A percentile compares a stretch with the other conserved stretches of the same genome.
Evolutionary conservation across 2,113 vertebrate species (phyloP).

Genomic region (Synchiropus splendidus): DNA sequence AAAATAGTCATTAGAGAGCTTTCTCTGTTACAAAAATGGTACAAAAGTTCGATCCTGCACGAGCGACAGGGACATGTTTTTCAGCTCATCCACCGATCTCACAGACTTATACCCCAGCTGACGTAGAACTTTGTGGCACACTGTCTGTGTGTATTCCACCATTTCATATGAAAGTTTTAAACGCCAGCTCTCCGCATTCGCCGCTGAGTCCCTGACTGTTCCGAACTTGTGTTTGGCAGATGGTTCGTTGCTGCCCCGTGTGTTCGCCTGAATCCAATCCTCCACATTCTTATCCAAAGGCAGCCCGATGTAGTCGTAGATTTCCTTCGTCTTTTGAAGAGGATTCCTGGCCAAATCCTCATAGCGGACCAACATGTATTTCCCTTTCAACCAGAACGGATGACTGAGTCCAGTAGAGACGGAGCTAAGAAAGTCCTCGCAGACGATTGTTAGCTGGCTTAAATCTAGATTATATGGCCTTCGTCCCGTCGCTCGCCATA

Average conservation of each 20-base stretch:
- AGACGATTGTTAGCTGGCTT: conserved; percentile 85
- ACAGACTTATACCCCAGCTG: conserved; percentile 87
- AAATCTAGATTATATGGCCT: conserved; percentile 88
- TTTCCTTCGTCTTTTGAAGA: conserved; percentile 88
- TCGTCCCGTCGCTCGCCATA: conserved; percentile 90
- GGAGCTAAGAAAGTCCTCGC: conserved; percentile 88
- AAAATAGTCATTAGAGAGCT: conserved; percentile 66
- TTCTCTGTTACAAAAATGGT: conserved; percentile 81
- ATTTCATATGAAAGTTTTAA: conserved; percentile 91
- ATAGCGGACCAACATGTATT: conserved; percentile 93
- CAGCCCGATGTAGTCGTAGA: conserved; percentile 87
- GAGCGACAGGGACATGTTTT: conserved; percentile 83
- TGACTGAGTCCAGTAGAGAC: conserved; percentile 82
- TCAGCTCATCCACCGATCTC: conserved; percentile 80
- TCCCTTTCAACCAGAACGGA: conserved; percentile 87
- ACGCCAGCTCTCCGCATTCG: conserved; percentile 91
- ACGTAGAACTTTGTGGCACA: conserved; percentile 79
- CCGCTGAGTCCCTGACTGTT: conserved; percentile 87
- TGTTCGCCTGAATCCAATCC: conserved; percentile 93
- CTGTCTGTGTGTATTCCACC: conserved; percentile 85
- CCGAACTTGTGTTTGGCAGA: conserved; percentile 92
- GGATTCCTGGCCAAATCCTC: conserved; percentile 92
- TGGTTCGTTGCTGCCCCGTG: conserved; percentile 77
- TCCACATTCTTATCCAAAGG: conserved; percentile 82
- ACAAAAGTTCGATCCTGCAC: conserved; percentile 88